Evolutionary conservation across 2,888 invertebrate species (phyloP), one percentile per base, ranked within the genome.

Genomic region (Sesia apiformis): DNA sequence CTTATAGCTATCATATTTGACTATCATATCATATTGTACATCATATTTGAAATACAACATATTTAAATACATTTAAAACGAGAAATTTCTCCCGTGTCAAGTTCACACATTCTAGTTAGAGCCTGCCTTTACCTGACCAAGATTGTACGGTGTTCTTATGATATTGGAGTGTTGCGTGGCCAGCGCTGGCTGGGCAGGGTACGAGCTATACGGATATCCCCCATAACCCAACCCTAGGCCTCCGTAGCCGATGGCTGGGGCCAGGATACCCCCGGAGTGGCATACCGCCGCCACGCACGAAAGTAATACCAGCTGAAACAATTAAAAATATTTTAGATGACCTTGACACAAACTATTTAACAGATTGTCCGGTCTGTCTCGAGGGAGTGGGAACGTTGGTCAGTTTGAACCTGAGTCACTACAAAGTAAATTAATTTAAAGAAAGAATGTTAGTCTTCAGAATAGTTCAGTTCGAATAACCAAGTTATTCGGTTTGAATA

Each of bases 81-180:
- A 23, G 23, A 23, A 23, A 23, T 23, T 23, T 23, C 23, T 23
- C 23, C 2, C 23, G 23, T 23, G 23, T 23, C 23, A 23, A 23
- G 23, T 23, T 23, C 23, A 23, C 23, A 23, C 23, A 1, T 1
- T 23, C 23, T 23, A 23, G 23, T 23, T 2, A 23, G 23, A 23
- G 2, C 23, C 1, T 23, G 23, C 23, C 23, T 2, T 53, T 61
- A 93, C 91, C 85, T 92, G 92, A 59, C 93, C 93, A 60, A 94
- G 83, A 74, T 94, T 94, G 62, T 93, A 94, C 57, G 90, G 92
- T 52, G 91, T 90, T 60, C 93, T 86, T 62, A 92, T 75, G 63
- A 91, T 92, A 76, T 93, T 93, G 57, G 91, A 89, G 46, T 91
- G 90, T 69, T 92, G 91, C 6, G 91, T 85, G 56, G 92, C 90